phyloP scores from a whole-genome alignment of 2,113 vertebrate genomes.

The Scortum barcoo region DNA sequence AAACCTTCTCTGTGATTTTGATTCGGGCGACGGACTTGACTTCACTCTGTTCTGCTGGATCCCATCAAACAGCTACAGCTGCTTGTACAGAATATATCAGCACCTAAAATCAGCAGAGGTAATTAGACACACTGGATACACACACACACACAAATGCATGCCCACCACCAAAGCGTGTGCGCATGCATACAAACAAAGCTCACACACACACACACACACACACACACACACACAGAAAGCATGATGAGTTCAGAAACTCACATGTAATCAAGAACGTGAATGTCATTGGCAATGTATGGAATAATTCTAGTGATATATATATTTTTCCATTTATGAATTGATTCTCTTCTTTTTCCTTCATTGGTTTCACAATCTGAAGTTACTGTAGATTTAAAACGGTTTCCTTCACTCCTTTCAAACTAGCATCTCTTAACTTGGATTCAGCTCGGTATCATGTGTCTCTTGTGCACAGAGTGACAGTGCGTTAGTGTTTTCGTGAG shows the following conservation, averaged over 20 bases:
- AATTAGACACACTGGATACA: constrained; percentile 40
- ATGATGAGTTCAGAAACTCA: constrained; percentile 19
- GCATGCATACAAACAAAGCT: constrained; percentile 4
- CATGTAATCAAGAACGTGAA: constrained; percentile 41
- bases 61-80: constrained; percentile 47
- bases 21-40: background rate
- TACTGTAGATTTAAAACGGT: constrained; percentile 10
- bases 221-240: constrained; percentile 36
- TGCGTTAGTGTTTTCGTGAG: constrained; percentile 20
- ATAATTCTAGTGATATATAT: constrained; percentile 1
- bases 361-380: constrained; percentile 50
- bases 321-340: background rate
- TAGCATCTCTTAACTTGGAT: background rate
- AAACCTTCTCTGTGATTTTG: background rate
- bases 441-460: background rate
- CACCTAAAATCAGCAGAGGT: constrained; percentile 71
- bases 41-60: background rate
- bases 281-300: constrained; percentile 62
- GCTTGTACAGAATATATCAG: constrained; percentile 56
- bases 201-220: constrained; percentile 11
- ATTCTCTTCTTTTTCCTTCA: constrained; percentile 45
- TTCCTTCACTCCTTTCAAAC: constrained; percentile 7
- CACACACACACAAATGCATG: constrained; percentile 29
- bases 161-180: background rate
- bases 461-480: constrained; percentile 10